phyloP scores from a whole-genome alignment of 64 coral and sea anemone genomes.

The Actinia tenebrosa region DNA sequence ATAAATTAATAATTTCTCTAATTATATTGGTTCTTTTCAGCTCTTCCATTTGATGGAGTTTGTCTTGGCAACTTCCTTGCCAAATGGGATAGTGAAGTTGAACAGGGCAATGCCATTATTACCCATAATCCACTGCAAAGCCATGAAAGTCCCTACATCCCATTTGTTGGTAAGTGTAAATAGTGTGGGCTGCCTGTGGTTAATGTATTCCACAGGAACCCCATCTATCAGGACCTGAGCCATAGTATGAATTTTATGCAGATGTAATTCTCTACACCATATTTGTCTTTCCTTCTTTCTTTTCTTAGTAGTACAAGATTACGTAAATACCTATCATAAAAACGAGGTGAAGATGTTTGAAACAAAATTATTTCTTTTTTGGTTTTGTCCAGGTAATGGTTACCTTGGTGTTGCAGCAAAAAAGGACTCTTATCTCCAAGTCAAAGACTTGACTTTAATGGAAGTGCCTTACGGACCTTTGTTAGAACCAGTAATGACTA shows the following conservation, averaged over 20 bases:
- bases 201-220: not conserved
- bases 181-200: not conserved
- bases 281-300: too few species aligned
- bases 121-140: conserved; percentile 65
- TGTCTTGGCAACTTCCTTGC: conserved; percentile 70
- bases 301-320: too few species aligned
- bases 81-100: conserved; percentile 70
- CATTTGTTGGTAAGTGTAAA: conserved; percentile 71
- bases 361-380: not conserved
- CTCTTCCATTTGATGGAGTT: conserved; percentile 66
- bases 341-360: too few species aligned
- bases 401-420: conserved; percentile 50
- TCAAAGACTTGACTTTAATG: conserved; percentile 19
- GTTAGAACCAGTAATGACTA: conserved; percentile 13
- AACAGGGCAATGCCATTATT: conserved; percentile 71
- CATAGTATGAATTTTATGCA: too few species aligned
- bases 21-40: not conserved
- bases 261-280: too few species aligned
- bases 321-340: too few species aligned
- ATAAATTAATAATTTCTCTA: too few species aligned
- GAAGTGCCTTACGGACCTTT: conserved; percentile 47
- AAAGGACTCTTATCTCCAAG: conserved; percentile 51
- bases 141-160: conserved; percentile 61
- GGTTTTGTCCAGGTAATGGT: conserved; percentile 66
- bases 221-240: not conserved